Percentiles rank a stretch among this genome's conserved stretches.
Evolutionary conservation across 1,140 invertebrate species (phyloP).

Genomic region (Drosophila bifasciata): DNA sequence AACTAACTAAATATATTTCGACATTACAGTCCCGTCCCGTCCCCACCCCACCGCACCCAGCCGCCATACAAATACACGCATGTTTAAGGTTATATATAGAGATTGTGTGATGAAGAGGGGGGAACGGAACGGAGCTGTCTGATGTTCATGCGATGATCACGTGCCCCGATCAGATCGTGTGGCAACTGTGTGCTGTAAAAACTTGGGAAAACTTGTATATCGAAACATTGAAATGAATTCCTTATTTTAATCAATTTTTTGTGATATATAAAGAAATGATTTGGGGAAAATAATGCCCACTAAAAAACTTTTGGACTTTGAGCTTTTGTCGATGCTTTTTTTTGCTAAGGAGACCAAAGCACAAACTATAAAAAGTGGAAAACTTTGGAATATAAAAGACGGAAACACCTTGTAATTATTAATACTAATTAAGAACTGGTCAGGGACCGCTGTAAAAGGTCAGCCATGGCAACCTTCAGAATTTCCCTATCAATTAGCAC

Average conservation of each 20-base stretch:
- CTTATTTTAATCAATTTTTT: constrained; percentile 15
- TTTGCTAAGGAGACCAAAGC: not conserved
- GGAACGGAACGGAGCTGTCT: constrained; percentile 36
- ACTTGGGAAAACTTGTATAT: constrained; percentile 33
- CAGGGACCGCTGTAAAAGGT: constrained; percentile 45
- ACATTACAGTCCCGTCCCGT: constrained; percentile 40
- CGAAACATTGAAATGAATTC: constrained; percentile 7
- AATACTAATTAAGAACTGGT: constrained; percentile 27
- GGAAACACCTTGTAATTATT: constrained; percentile 50
- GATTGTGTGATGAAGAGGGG: constrained; percentile 4
- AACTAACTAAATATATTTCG: constrained; percentile 60
- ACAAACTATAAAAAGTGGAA: constrained; percentile 15
- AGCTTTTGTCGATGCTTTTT: no score
- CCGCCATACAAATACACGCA: constrained; percentile 26
- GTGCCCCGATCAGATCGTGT: constrained; percentile 44
- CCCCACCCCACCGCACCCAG: no score
- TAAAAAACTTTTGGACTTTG: constrained; percentile 29
- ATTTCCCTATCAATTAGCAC: not conserved
- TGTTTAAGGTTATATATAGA: constrained; percentile 40
- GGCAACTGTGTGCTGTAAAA: constrained; percentile 27
- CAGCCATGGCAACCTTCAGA: constrained; percentile 40
- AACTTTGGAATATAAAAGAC: constrained; percentile 32
- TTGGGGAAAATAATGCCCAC: not conserved
- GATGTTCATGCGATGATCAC: constrained; percentile 61
- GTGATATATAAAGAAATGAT: not conserved